Conservation (phyloP, 2,888 invertebrate species). For the Oxytorus armatus region DNA sequence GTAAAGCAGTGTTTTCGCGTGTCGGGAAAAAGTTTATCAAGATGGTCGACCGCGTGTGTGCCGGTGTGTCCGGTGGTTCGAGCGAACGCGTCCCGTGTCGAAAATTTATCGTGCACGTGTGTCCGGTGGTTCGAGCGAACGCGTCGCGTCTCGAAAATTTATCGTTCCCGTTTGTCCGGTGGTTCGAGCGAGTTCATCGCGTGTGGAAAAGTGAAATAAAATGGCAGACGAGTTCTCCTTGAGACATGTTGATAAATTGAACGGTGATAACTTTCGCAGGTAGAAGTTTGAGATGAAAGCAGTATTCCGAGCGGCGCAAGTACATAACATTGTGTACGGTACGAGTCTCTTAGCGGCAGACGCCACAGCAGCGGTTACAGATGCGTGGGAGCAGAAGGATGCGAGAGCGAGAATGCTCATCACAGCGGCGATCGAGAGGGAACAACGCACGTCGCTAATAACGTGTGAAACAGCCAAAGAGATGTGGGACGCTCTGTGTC, state of each 20-base stretch:
- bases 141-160: no score
- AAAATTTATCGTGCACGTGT: no score
- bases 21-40: no score
- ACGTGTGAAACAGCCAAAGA: conserved; percentile 67
- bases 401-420: conserved; percentile 60
- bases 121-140: no score
- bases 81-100: no score
- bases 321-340: conserved; percentile 49
- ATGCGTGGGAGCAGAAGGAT: conserved; percentile 60
- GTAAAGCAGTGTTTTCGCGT: no score
- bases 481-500: conserved; percentile 70
- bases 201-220: conserved; percentile 15
- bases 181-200: not conserved
- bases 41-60: no score
- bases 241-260: conserved; percentile 59
- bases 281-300: conserved; percentile 58
- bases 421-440: conserved; percentile 44
- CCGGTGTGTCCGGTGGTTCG: no score
- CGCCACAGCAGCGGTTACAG: conserved; percentile 6
- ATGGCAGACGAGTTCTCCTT: not conserved
- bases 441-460: conserved; percentile 50
- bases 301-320: conserved; percentile 39
- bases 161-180: not conserved
- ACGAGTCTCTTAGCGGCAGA: not conserved
- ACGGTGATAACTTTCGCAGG: conserved; percentile 56